Base-by-base conservation (phyloP, 2,888 invertebrate species). In the Stratiomys singularior region DNA sequence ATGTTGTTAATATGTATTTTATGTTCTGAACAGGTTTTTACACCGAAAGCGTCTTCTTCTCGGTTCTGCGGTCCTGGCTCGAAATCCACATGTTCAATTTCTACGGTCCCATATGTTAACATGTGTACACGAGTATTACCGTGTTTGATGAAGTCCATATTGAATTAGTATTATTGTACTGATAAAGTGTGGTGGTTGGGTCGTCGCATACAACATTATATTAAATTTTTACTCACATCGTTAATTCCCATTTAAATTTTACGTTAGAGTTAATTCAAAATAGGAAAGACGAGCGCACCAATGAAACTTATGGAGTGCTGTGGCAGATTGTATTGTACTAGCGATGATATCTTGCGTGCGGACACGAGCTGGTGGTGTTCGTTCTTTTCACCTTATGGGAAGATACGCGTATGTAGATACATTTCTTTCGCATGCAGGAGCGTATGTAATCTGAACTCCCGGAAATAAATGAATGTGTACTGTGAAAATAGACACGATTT, bases 51-150 rank as follows among this genome's bases (percentile, higher is more conserved):
- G 9, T 7, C 56, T 1, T 76, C 44, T 27, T 63, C 27, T 18
- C 27, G 1, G 23, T 76, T 76, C 63, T 79, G 79, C 11, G 63
- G 46, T 46, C 79, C 79, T 79, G 63, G 69, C 77, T 72, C 37
- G 76, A 78, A 72, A 76, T 79, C 79, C 79, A 79, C 79, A 79
- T 79, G 78, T 79, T 79, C 78, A 79, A 67, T 78, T 79, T 79
- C 76, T 76, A 76, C 72, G 72, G 72, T 64, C 76, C 52, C 77
- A 76, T 79, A 71, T 79, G 78, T 78, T 63, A 64, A 64, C 64
- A 76, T 37, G 60, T 64, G 27, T 37, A 37, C 46, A 64, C 46
- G 21, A 60, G 63, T 58, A 30, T 58, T 56, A 52, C 23, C 72
- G 47, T 71, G 71, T 47, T 52, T 5, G 28, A 71, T 13, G 47